A percentile compares a stretch with the other conserved stretches of the same genome.
phyloP scores from a whole-genome alignment of 1,140 invertebrate genomes.

The Chironomus tepperi region DNA sequence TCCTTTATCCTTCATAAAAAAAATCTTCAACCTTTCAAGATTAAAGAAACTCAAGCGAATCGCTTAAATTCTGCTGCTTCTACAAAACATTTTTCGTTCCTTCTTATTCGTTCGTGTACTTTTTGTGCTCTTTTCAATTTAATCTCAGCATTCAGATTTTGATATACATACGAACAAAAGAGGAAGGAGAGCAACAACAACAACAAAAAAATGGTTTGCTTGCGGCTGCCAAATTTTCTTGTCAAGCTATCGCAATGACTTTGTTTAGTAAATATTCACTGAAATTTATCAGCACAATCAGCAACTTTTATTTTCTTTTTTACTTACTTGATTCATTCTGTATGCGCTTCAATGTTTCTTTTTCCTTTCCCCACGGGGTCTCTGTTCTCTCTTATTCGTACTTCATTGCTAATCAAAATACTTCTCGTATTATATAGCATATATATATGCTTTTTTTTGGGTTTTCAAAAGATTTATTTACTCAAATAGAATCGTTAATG shows the following conservation, averaged over 20 bases:
- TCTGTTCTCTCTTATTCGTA: background rate
- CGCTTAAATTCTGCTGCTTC: too few species aligned
- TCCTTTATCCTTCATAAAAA: too few species aligned
- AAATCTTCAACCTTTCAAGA: too few species aligned
- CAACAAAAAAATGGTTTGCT: background rate
- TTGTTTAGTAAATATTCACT: conserved; percentile 8
- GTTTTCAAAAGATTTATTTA: conserved; percentile 15
- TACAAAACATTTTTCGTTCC: too few species aligned
- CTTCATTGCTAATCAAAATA: background rate
- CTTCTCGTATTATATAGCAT: background rate
- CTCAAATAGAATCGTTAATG: conserved; percentile 13
- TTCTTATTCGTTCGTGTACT: too few species aligned
- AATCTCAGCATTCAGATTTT: too few species aligned
- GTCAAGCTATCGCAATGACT: background rate
- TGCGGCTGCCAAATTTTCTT: background rate
- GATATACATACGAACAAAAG: too few species aligned
- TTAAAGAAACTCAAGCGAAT: too few species aligned
- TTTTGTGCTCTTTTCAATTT: too few species aligned
- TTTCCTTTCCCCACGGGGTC: background rate
- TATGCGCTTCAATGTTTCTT: background rate
- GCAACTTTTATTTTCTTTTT: background rate
- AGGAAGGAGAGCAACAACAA: background rate
- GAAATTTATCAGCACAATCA: conserved; percentile 8
- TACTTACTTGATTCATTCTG: background rate
- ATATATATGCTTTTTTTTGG: background rate